Conservation (phyloP, 2,113 vertebrate genomes). For the Cyanoliseus patagonus region DNA sequence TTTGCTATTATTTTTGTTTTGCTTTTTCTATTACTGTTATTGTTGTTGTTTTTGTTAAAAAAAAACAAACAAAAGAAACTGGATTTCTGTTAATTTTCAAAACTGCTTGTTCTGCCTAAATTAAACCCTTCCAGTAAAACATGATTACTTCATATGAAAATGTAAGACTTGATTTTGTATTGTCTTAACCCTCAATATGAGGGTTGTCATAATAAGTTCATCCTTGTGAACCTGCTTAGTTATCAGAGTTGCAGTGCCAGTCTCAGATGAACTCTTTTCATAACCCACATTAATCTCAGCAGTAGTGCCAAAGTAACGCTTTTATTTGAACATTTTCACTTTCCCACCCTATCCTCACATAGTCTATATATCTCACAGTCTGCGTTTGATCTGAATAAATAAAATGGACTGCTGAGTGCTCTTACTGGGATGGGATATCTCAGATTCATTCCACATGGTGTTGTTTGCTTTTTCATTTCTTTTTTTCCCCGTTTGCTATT, state of each 20-base stretch:
- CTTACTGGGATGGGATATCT: slow-evolving; percentile 45
- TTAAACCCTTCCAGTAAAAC: background rate
- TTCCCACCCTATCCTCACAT: slow-evolving; percentile 36
- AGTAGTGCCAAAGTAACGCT: slow-evolving; percentile 46
- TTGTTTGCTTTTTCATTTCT: slow-evolving; percentile 54
- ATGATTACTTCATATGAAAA: background rate
- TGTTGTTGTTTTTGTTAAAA: background rate
- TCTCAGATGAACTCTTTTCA: background rate
- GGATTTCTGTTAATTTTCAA: background rate
- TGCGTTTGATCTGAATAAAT: slow-evolving; percentile 53
- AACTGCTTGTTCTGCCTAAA: background rate
- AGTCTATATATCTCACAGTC: slow-evolving; percentile 17
- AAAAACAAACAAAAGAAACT: background rate
- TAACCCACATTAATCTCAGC: slow-evolving; percentile 22
- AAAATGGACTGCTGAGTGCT: slow-evolving; percentile 53
- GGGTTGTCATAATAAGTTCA: slow-evolving; percentile 17
- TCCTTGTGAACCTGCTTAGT: background rate
- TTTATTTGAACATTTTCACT: slow-evolving; percentile 43
- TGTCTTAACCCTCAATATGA: slow-evolving; percentile 3
- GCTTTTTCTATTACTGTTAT: background rate
- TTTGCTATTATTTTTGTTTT: background rate
- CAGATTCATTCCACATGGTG: slow-evolving; percentile 55
- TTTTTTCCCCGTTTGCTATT: background rate
- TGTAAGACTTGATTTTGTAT: background rate
- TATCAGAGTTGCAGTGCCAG: background rate